Conservation (phyloP, 2,797 vertebrate genomes). For the Chelon auratus region DNA sequence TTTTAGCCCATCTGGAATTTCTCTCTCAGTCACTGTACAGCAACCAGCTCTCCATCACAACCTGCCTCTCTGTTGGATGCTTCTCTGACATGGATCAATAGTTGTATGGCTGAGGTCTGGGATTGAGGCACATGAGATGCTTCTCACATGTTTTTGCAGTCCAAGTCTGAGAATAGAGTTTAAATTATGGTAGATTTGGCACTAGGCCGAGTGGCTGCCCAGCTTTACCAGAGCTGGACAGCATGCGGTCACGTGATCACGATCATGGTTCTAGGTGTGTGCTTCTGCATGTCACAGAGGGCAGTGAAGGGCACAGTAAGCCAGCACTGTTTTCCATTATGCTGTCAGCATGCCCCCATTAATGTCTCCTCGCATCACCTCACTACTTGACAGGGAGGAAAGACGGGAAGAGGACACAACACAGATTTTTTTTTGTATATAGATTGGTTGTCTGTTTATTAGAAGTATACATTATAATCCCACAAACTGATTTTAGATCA, state of each 20-base stretch:
- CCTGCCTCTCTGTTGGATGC: too few species aligned
- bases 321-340: conserved; percentile 10
- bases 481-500: not conserved
- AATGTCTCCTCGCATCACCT: conserved; percentile 37
- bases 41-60: too few species aligned
- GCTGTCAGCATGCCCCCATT: conserved; percentile 15
- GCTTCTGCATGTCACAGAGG: not conserved
- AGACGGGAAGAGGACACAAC: not conserved
- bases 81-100: too few species aligned
- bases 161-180: not conserved
- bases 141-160: not conserved
- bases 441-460: too few species aligned
- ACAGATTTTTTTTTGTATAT: too few species aligned
- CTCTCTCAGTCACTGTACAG: not conserved
- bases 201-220: too few species aligned
- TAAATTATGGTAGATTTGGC: not conserved
- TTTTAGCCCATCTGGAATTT: too few species aligned
- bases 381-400: conserved; percentile 1
- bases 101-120: too few species aligned
- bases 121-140: too few species aligned
- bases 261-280: conserved; percentile 1
- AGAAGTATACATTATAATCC: not conserved
- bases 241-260: too few species aligned
- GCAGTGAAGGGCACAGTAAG: conserved; percentile 30
- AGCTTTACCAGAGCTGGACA: too few species aligned